A percentile compares a stretch with the other conserved stretches of the same genome.
Conservation (phyloP, 2,888 invertebrate species). For the Tuta absoluta region DNA sequence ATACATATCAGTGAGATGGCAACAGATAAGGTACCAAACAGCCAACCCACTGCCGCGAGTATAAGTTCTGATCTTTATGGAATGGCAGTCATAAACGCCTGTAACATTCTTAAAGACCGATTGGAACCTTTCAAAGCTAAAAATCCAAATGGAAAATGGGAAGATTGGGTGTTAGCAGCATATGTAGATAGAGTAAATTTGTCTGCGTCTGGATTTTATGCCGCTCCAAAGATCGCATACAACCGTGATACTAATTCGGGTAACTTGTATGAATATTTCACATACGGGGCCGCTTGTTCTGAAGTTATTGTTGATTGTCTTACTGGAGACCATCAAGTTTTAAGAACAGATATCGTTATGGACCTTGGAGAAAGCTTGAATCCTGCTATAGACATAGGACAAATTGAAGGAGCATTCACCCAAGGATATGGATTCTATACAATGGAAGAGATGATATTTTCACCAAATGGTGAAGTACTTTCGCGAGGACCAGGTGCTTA, state of each 20-base stretch:
- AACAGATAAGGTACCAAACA: conserved; percentile 91
- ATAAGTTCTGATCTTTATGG: conserved; percentile 90
- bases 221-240: conserved; percentile 84
- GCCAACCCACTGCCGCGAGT: conserved; percentile 90
- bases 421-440: conserved; percentile 93
- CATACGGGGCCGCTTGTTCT: conserved; percentile 89
- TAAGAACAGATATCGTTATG: conserved; percentile 93
- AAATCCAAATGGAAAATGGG: conserved; percentile 88
- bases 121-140: conserved; percentile 84
- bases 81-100: conserved; percentile 89
- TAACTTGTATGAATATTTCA: conserved; percentile 87
- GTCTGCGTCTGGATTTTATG: conserved; percentile 88
- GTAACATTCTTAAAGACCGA: conserved; percentile 83
- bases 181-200: conserved; percentile 86
- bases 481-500: conserved; percentile 92
- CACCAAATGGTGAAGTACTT: conserved; percentile 85
- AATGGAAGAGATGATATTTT: conserved; percentile 90
- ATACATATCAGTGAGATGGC: conserved; percentile 88
- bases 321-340: conserved; percentile 91
- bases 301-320: conserved; percentile 94
- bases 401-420: conserved; percentile 93
- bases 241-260: conserved; percentile 84
- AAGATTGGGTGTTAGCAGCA: conserved; percentile 87
- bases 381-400: conserved; percentile 94
- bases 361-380: conserved; percentile 94